Evolutionary conservation across 2,888 invertebrate species (phyloP), one percentile per base, ranked within the genome.

Genomic region (Nomada hirtipes): DNA sequence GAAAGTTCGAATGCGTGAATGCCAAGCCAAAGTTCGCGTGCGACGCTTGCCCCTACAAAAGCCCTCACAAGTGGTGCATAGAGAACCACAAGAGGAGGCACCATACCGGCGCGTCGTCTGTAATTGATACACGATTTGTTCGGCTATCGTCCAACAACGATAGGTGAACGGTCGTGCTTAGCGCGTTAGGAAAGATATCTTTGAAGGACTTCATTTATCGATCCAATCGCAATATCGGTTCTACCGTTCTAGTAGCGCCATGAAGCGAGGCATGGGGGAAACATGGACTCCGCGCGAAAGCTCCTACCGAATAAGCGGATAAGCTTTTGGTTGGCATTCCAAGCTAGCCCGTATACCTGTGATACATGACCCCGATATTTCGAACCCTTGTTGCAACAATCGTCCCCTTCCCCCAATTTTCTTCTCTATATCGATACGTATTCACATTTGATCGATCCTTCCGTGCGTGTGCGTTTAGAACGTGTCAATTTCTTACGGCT

Each of bases 1-100:
- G 89, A 63, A 93, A 93, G 59, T 93, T 90, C 82, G 93, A 93
- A 71, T 93, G 93, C 79, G 85, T 93, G 74, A 92, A 93, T 74
- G 88, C 93, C 1, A 87, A 85, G 60, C 93, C 93, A 0, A 92
- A 89, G 29, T 82, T 90, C 57, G 76, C 85, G 18, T 93, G 93
- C 80, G 89, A 91, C 10, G 76, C 86, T 0, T 93, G 93, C 53
- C 74, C 89, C 1, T 93, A 92, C 74, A 89, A 88, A 74, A 93
- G 89, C 47, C 93, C 93, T 0, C 92, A 93, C 83, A 92, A 89
- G 26, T 93, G 93, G 93, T 91, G 93, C 65, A 88, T 93, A 18
- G 89, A 91, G 20, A 92, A 90, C 65, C 93, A 93, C 69, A 91
- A 88, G 73, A 91, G 86, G 68, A 91, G 87, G 53, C 90, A 91